phyloP scores from a whole-genome alignment of 2,888 invertebrate genomes.

The Caenorhabditis sp. region DNA sequence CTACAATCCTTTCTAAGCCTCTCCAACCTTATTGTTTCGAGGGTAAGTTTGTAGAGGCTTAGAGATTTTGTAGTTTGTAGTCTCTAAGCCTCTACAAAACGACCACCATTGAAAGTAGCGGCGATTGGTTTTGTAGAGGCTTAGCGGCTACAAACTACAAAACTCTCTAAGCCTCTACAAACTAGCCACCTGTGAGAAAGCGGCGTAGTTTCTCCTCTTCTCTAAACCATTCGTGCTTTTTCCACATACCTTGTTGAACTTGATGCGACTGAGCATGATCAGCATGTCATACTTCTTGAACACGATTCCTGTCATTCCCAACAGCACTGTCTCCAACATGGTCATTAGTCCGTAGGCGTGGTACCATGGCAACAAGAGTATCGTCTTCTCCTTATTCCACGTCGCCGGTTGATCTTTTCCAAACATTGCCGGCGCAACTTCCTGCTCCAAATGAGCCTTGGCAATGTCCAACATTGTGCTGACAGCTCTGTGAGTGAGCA shows the following conservation, averaged over 20 bases:
- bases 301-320: conserved; percentile 77
- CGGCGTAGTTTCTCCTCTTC: too few species aligned
- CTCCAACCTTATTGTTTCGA: too few species aligned
- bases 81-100: too few species aligned
- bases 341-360: conserved; percentile 80
- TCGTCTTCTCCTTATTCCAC: conserved; percentile 70
- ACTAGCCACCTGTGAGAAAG: too few species aligned
- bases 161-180: too few species aligned
- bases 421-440: conserved; percentile 58
- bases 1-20: too few species aligned
- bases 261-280: conserved; percentile 73
- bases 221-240: background rate
- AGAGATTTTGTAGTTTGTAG: too few species aligned
- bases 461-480: conserved; percentile 73
- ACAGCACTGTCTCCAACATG: conserved; percentile 59
- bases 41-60: too few species aligned
- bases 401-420: conserved; percentile 40
- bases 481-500: conserved; percentile 75
- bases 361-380: conserved; percentile 80
- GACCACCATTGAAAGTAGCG: too few species aligned
- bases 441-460: conserved; percentile 57
- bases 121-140: too few species aligned
- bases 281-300: conserved; percentile 77
- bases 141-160: too few species aligned
- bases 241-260: conserved; percentile 72